Conservation (phyloP, 2,113 vertebrate genomes). For the Aphyosemion australe region DNA sequence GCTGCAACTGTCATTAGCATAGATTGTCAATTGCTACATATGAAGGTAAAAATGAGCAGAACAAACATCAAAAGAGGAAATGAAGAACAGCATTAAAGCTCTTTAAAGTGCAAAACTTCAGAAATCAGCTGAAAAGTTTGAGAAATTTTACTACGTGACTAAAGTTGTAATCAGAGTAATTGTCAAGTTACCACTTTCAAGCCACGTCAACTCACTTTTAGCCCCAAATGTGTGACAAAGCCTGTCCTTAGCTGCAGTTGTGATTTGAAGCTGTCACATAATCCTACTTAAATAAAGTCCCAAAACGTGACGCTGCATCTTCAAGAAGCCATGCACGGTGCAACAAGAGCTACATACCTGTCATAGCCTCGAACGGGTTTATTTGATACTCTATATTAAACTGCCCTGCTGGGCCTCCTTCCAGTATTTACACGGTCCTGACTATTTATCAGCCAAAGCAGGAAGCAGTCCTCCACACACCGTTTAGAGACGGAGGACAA, state of each 20-base stretch:
- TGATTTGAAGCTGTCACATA: constrained; percentile 47
- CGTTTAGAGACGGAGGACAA: constrained; percentile 31
- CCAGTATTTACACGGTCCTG: constrained; percentile 50
- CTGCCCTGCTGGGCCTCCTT: constrained; percentile 26
- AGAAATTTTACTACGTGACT: neutral
- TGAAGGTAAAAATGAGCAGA: no score
- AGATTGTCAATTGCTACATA: no score
- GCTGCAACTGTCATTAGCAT: no score
- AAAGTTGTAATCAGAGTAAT: neutral
- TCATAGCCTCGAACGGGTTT: constrained; percentile 30
- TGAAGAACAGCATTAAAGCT: no score
- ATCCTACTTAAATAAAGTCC: constrained; percentile 52
- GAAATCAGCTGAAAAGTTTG: no score
- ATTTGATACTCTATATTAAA: constrained; percentile 26
- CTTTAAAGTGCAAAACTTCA: no score
- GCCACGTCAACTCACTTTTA: neutral
- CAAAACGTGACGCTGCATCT: constrained; percentile 21
- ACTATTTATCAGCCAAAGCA: constrained; percentile 66
- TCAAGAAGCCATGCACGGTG: neutral
- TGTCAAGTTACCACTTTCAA: neutral
- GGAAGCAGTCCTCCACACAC: constrained; percentile 58
- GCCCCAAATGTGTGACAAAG: constrained; percentile 17
- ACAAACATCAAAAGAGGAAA: no score
- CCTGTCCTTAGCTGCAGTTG: constrained; percentile 22
- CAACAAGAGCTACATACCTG: constrained; percentile 37